Conservation (phyloP, 2,797 vertebrate genomes). For the Poeciliopsis presidionis region DNA sequence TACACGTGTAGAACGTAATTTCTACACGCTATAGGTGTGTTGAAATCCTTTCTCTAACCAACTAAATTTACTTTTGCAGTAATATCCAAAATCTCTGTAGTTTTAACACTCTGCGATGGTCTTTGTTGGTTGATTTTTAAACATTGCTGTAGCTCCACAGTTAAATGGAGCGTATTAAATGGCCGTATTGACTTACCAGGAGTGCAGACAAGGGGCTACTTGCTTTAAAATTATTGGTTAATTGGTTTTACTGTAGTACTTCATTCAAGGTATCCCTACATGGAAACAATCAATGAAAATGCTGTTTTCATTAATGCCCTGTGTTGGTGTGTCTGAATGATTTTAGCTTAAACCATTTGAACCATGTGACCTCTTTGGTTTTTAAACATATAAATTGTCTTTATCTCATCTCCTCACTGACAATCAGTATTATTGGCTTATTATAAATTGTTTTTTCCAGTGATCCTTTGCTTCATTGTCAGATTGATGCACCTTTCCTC, state of each 20-base stretch:
- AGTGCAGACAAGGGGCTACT: not conserved
- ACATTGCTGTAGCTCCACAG: not conserved
- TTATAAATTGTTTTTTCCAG: not conserved
- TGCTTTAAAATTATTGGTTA: conserved; percentile 5
- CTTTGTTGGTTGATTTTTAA: not conserved
- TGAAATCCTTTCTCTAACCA: not conserved
- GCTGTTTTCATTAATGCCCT: not conserved
- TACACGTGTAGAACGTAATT: too few species aligned
- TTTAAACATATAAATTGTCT: not conserved
- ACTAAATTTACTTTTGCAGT: not conserved
- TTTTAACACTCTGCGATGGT: not conserved
- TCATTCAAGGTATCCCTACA: not conserved
- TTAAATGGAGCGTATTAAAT: conserved; percentile 4
- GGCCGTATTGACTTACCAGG: not conserved
- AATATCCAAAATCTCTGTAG: not conserved
- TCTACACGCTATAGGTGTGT: too few species aligned
- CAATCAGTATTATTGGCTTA: not conserved
- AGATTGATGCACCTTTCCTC: conserved; percentile 10
- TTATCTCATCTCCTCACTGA: not conserved
- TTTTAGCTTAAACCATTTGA: not conserved
- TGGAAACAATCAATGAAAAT: conserved; percentile 16
- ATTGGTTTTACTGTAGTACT: conserved; percentile 10
- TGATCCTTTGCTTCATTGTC: conserved; percentile 3
- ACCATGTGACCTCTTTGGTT: not conserved
- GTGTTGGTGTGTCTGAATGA: not conserved